phyloP scores from a whole-genome alignment of 1,140 invertebrate genomes.

The Lordiphosa stackelbergi region DNA sequence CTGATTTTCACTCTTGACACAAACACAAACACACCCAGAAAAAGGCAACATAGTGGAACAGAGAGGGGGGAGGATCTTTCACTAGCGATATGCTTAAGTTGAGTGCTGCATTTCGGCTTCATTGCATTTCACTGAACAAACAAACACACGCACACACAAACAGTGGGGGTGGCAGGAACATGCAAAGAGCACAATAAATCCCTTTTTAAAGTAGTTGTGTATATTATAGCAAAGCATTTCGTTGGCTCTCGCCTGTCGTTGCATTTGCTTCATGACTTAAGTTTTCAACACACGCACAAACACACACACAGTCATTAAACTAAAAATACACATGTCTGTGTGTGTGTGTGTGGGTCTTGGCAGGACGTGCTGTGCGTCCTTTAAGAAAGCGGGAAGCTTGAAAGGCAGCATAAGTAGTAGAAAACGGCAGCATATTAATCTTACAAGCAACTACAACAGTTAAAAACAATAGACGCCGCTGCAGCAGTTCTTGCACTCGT shows the following conservation, averaged over 20 bases:
- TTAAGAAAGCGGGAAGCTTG: conserved; percentile 41
- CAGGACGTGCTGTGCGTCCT: conserved; percentile 43
- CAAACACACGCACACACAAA: conserved; percentile 13
- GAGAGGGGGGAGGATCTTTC: conserved; percentile 6
- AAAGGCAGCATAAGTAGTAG: conserved; percentile 72
- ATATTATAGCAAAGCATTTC: conserved; percentile 54
- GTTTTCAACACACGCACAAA: conserved; percentile 52
- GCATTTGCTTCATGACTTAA: conserved; percentile 52
- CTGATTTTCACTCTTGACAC: conserved; percentile 46
- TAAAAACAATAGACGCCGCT: conserved; percentile 32
- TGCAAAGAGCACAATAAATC: conserved; percentile 59
- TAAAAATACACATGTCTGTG: conserved; percentile 6
- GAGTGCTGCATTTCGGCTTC: conserved; percentile 67
- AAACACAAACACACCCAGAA: conserved; percentile 1
- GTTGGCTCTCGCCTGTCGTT: conserved; percentile 4
- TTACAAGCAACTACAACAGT: conserved; percentile 44
- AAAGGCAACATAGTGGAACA: not conserved
- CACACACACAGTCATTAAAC: conserved; percentile 46
- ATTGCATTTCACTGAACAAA: conserved; percentile 52
- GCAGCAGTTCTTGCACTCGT: conserved; percentile 36
- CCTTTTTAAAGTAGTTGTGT: conserved; percentile 55
- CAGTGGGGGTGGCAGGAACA: not conserved
- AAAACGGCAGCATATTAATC: conserved; percentile 72
- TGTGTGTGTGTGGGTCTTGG: conserved; percentile 11
- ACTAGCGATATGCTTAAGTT: conserved; percentile 38